Evolutionary conservation across 2,888 invertebrate species (phyloP), one percentile per base, ranked within the genome.

Genomic region (Orchesellides sinensis): DNA sequence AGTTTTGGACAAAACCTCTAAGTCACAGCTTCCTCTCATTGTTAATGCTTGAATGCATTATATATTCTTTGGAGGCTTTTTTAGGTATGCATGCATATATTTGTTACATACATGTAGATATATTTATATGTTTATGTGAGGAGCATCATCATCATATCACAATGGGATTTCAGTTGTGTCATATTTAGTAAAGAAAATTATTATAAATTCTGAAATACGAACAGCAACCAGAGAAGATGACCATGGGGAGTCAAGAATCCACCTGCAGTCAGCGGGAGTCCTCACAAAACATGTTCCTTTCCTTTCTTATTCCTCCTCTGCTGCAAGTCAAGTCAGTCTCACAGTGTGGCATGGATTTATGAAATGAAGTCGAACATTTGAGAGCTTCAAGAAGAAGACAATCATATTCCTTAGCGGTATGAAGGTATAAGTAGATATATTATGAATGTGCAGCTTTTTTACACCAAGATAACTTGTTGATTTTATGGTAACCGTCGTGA

Each of bases 211-310:
- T 68, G 73, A 81, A 81, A 73, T 81, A 52, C 73, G 68, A 74
- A 68, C 73, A 82, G 69, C 74, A 75, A 59, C 56, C 32, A 59
- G 59, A 75, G 69, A 82, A 56, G 69, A 82, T 74, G 74, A 82
- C 74, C 81, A 82, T 82, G 81, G 81, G 81, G 81, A 82, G 81
- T 82, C 81, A 82, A 74, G 81, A 82, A 82, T 82, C 81, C 81
- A 82, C 81, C 81, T 82, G 81, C 69, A 82, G 81, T 82, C 81
- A 82, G 81, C 81, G 69, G 81, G 81, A 75, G 74, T 82, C 69
- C 81, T 75, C 81, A 82, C 61, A 75, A 70, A 81, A 82, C 66
- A 23, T 73, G 73, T 73, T 49, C 69, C 72, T 66, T 74, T 82
- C 81, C 61, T 82, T 56, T 79, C 69, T 47, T 52, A 45, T 73